phyloP scores from a whole-genome alignment of 1,140 invertebrate species.

The Tigriopus japonicus region DNA sequence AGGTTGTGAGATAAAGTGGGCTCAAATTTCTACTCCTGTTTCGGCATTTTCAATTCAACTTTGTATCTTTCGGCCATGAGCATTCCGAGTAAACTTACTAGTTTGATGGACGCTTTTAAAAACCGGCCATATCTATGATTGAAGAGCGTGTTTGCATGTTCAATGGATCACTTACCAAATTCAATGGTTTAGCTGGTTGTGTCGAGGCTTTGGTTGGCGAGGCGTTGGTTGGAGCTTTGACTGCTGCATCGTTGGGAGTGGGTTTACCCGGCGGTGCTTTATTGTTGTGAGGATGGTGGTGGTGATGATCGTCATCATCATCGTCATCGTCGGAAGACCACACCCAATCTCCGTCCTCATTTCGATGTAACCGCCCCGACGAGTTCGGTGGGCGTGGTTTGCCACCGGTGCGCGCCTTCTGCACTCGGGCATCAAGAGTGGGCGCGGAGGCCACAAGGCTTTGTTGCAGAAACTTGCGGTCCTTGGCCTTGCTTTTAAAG shows the following conservation, averaged over 20 bases:
- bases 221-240: no score
- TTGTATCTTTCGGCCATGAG: no score
- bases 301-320: constrained; percentile 38
- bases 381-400: constrained; percentile 50
- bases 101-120: no score
- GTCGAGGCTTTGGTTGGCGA: no score
- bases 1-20: no score
- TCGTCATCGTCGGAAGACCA: constrained; percentile 66
- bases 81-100: no score
- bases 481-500: constrained; percentile 94
- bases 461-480: constrained; percentile 80
- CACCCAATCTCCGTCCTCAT: constrained; percentile 90
- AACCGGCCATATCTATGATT: no score
- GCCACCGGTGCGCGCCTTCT: neutral
- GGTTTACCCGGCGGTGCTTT: neutral
- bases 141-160: no score
- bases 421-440: neutral
- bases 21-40: no score
- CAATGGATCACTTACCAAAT: no score
- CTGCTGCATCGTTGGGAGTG: neutral
- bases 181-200: no score
- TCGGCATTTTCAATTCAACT: no score
- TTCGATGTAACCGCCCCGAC: constrained; percentile 74
- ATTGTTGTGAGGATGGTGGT: neutral
- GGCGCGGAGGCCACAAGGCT: constrained; percentile 3